A percentile compares a stretch with the other conserved stretches of the same genome.
Conservation (phyloP, 2,888 invertebrate genomes). For the Mimachlamys varia region DNA sequence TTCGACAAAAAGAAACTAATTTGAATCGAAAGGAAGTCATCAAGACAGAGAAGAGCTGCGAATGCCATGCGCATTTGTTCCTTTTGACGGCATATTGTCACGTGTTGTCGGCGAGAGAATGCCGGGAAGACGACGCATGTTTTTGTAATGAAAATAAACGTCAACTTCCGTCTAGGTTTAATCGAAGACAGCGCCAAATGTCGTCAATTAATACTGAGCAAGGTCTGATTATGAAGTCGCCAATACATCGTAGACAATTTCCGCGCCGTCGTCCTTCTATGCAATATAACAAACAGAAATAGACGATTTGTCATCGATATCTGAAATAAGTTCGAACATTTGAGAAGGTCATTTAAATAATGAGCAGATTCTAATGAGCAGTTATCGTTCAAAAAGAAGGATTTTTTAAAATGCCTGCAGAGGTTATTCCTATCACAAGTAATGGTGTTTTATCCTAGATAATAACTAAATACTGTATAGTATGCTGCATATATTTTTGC, state of each 20-base stretch:
- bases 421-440: too few species aligned
- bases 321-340: background rate
- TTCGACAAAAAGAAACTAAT: background rate
- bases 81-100: background rate
- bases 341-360: too few species aligned
- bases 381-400: too few species aligned
- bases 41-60: background rate
- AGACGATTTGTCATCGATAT: background rate
- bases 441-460: too few species aligned
- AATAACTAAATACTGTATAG: too few species aligned
- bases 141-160: background rate
- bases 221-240: background rate
- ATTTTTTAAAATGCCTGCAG: too few species aligned
- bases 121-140: background rate
- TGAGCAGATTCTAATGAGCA: too few species aligned
- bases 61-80: background rate
- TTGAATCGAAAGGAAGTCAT: background rate
- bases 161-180: background rate
- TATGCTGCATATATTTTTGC: background rate
- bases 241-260: background rate
- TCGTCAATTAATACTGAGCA: background rate
- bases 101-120: background rate
- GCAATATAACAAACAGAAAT: background rate
- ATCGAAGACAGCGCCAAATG: background rate
- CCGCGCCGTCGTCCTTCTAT: background rate